phyloP scores from a whole-genome alignment of 2,888 invertebrate species.

The Sylvicola cinctus region DNA sequence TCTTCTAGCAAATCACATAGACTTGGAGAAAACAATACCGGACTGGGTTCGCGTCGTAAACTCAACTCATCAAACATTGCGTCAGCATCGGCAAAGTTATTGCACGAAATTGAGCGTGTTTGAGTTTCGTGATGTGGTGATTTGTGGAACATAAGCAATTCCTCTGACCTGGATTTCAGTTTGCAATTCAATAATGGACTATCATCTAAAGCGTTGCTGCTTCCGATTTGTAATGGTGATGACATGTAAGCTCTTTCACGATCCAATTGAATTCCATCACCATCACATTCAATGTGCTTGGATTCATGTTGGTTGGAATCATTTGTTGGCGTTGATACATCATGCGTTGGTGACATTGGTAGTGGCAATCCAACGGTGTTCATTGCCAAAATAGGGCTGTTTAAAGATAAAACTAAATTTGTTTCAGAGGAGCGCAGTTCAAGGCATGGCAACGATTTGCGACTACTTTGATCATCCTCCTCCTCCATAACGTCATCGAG shows the following conservation, averaged over 20 bases:
- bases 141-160: not conserved
- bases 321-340: constrained; percentile 3
- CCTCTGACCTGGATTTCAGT: constrained; percentile 12
- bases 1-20: constrained; percentile 13
- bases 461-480: constrained; percentile 11
- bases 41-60: constrained; percentile 9
- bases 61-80: not conserved
- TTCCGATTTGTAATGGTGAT: constrained; percentile 19
- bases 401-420: constrained; percentile 4
- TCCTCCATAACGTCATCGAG: constrained; percentile 15
- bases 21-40: constrained; percentile 14
- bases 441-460: constrained; percentile 15
- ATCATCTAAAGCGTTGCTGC: constrained; percentile 8
- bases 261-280: constrained; percentile 14
- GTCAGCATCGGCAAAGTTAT: not conserved
- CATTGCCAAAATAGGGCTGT: constrained; percentile 14
- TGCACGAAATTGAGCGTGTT: constrained; percentile 13
- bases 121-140: constrained; percentile 6
- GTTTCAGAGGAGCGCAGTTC: constrained; percentile 9
- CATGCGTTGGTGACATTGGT: not conserved
- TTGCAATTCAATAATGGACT: constrained; percentile 1
- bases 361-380: constrained; percentile 19
- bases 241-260: constrained; percentile 22
- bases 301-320: not conserved
- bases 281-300: constrained; percentile 6